Evolutionary conservation across 2,888 invertebrate genomes (phyloP), one percentile per base, ranked within the genome.

Genomic region (Cantharis rufa): DNA sequence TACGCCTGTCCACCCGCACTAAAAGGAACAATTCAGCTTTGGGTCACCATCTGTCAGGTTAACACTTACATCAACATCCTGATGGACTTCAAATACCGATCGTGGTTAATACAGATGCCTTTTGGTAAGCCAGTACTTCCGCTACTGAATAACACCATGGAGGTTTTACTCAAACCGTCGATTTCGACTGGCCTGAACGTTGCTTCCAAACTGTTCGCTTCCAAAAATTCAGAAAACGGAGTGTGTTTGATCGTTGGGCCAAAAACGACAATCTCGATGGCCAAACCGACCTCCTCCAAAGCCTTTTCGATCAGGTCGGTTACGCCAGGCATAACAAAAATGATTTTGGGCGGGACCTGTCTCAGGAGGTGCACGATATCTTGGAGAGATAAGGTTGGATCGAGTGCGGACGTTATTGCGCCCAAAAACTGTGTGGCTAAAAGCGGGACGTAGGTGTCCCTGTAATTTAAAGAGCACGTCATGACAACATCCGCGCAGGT

Each of bases 341-440:
- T 72, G 5, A 83, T 76, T 74, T 81, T 83, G 2, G 86, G 85
- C 16, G 16, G 75, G 0, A 84, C 81, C 74, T 83, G 76, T 1
- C 78, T 75, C 9, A 86, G 15, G 9, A 85, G 80, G 73, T 83
- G 80, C 16, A 69, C 77, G 2, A 80, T 80, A 15, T 85, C 83
- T n/a, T 74, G 69, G 2, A 76, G 21, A 0, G 83, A 81, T 69
- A 86, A 77, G 0, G 80, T 81, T 1, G 84, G 84, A 74, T 87
- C 85, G 15, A 86, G 74, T n/a, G 82, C 82, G 0, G 84, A 82
- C 0, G 84, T 76, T 72, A 82, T 83, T 7, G 84, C 85, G 2
- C 90, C 90, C 5, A 89, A 84, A 80, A 87, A 90, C 3, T 89
- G 80, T 0, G 89, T 87, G 1, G 90, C 90, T 62, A 90, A 87